Base-by-base conservation (phyloP, 2,888 invertebrate genomes). In the Ophioninae sp. region DNA sequence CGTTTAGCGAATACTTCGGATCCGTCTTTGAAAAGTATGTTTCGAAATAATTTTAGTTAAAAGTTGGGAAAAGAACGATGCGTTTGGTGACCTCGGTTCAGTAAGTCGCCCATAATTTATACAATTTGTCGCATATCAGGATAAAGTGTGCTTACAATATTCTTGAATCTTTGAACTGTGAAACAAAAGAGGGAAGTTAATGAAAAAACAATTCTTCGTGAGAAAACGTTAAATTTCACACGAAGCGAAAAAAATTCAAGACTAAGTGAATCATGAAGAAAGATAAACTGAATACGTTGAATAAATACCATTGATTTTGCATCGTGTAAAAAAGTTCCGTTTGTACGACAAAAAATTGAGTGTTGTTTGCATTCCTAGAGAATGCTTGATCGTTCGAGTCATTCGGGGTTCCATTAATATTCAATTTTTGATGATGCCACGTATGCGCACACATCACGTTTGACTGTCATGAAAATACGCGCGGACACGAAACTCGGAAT, bases 361-460 rank as follows among this genome's bases (percentile, higher is more conserved):
- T 13, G 13, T 50, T 50, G 50, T 57, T 57, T 30, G 6, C 13
- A 30, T 56, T 37, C n/a, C 10, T 0, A 2, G 37, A n/a, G 10
- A 37, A 70, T 57, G 57, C 37, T 37, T n/a, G 17, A 37, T 57
- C 37, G 20, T 57, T 10, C 50, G 50, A 70, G 37, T n/a, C 37
- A 57, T 57, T 57, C 57, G 7, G 56, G n/a, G 37, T 10, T n/a
- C 30, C 30, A 10, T 69, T 37, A n/a, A 37, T 30, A 59, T 41
- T 37, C 39, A 37, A 69, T 69, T 61, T 69, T 30, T 77, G 50
- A 69, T 69, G 21, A 56, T 68, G 17, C 39, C 50, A 17, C 57
- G 59, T 50, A 37, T 44, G 20, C 17, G 7, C 20, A 23, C 37
- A 65, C 8, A 70, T 61, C 17, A 61, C 37, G 23, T 37, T 3